A percentile compares a stretch with the other conserved stretches of the same genome.
Conservation (phyloP, 2,113 vertebrate species). For the Channa argus region DNA sequence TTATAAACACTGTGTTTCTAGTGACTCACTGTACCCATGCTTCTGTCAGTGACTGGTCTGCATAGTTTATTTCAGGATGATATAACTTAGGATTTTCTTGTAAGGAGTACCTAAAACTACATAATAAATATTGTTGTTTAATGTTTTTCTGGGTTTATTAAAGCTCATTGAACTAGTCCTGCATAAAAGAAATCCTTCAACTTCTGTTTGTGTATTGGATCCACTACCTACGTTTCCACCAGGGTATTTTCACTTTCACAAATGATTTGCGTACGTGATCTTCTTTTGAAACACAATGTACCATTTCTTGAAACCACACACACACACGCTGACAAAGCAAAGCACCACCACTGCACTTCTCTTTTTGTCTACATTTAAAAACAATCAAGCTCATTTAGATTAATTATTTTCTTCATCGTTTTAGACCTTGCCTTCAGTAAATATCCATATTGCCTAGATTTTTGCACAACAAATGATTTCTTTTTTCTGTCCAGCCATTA, state of each 20-base stretch:
- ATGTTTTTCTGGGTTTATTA: not conserved
- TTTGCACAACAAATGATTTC: too few relatives aligned
- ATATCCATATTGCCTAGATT: too few relatives aligned
- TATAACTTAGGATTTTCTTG: too few relatives aligned
- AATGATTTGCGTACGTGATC: not conserved
- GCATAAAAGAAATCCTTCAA: not conserved
- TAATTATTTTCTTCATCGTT: too few relatives aligned
- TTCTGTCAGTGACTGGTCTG: not conserved
- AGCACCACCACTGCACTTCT: not conserved
- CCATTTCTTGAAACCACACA: conserved; percentile 9
- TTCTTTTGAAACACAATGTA: not conserved
- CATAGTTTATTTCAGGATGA: not conserved
- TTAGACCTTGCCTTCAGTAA: too few relatives aligned
- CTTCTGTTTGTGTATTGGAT: too few relatives aligned
- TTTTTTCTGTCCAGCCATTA: too few relatives aligned
- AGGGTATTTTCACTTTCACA: not conserved
- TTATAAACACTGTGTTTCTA: conserved; percentile 1
- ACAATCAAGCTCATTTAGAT: too few relatives aligned
- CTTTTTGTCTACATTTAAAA: not conserved
- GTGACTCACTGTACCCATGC: not conserved
- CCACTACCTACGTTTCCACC: not conserved
- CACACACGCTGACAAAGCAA: conserved; percentile 8
- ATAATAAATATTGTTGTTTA: not conserved
- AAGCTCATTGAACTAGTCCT: not conserved
- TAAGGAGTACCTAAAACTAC: not conserved